These are phyloP conservation scores for Rallus crepitans DNA, from an alignment of 2,797 vertebrate genomes.

Conservation along the genomic window DNA sequence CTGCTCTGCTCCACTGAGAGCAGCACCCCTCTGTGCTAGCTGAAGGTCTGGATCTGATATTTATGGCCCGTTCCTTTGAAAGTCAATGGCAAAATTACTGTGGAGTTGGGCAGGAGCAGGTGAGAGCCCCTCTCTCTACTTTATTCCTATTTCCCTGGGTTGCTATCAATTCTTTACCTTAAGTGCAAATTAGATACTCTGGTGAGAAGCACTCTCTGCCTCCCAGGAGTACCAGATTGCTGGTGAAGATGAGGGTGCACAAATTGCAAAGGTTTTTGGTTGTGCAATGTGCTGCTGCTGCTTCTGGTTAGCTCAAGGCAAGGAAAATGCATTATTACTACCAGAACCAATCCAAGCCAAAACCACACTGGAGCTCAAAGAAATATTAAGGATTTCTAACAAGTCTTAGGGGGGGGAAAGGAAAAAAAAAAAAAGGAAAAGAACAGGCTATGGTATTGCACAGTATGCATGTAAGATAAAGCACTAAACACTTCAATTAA, in stretches of 20 bases:
- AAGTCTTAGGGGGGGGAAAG: not conserved
- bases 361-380: slow-evolving; percentile 1
- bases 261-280: not conserved
- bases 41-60: not conserved
- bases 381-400: not conserved
- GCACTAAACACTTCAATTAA: slow-evolving; percentile 62
- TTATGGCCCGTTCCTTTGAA: not conserved
- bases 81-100: not conserved
- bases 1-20: not conserved
- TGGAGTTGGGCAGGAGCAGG: slow-evolving; percentile 4
- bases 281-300: slow-evolving; percentile 37
- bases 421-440: not conserved
- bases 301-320: slow-evolving; percentile 53
- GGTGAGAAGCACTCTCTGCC: not conserved
- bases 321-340: not conserved
- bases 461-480: slow-evolving; percentile 56
- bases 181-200: slow-evolving; percentile 51
- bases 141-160: not conserved
- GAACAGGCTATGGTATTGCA: slow-evolving; percentile 68
- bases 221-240: not conserved
- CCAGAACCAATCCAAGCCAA: slow-evolving; percentile 9
- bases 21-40: not conserved
- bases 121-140: not conserved
- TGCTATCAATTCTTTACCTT: slow-evolving; percentile 4
- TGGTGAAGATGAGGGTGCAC: not conserved